Evolutionary conservation across 2,888 invertebrate species (phyloP), one percentile per base, ranked within the genome.

Genomic region (Zygothrica quintamaculata): DNA sequence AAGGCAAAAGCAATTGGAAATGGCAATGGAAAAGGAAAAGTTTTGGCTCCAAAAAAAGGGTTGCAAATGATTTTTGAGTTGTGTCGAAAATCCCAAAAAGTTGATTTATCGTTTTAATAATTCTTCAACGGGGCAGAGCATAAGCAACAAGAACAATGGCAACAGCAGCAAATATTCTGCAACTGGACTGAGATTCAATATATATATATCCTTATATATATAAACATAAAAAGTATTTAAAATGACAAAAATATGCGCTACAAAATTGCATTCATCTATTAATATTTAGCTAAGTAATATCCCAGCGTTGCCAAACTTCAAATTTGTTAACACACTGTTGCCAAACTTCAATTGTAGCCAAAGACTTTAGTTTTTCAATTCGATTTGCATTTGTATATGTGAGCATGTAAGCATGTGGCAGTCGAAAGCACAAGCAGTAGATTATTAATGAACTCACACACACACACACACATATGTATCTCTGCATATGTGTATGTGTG

Each of bases 41-140:
- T n/a, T 72, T 72, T 67, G 72, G 33, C 47, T 40, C 57, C n/a
- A n/a, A n/a, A n/a, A n/a, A 80, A 84, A 84, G 84, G 84, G 84
- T 84, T 84, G 84, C 72, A 81, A 81, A 76, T 81, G 80, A 84
- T 84, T 81, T 81, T 78, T 85, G 75, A 72, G 74, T 55, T 60
- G 58, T 72, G 78, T 64, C 74, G 77, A 72, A 87, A 74, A 85
- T 87, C 80, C 84, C 86, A 80, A 80, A 77, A 82, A 84, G 74
- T 88, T 87, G 87, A 87, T 87, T 87, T 87, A 87, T 87, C 75
- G 87, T 87, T 87, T 87, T 87, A 87, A 87, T 87, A 87, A 85
- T 82, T 82, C 78, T 72, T 78, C 77, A 68, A 65, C 58, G 61
- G 71, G 59, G 60, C 65, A 57, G 26, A 48, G 55, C 58, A 42